Percentiles rank a stretch among this genome's conserved stretches.
Conservation (phyloP, 2,113 vertebrate species). For the Centropus bengalensis region DNA sequence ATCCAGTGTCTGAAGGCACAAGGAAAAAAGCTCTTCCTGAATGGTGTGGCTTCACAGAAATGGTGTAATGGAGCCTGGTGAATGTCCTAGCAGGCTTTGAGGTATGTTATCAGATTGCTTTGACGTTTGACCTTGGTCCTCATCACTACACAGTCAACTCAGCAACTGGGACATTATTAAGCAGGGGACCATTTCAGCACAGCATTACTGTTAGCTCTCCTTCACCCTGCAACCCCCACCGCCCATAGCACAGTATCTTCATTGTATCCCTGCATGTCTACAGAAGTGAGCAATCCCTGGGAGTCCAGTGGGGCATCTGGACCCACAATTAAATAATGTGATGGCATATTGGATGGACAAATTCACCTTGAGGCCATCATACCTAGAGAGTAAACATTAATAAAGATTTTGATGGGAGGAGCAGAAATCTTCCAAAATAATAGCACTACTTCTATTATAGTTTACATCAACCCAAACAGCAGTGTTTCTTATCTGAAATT, state of each 20-base stretch:
- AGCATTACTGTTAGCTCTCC: neutral
- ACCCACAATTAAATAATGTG: neutral
- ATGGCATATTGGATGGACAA: neutral
- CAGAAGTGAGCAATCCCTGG: neutral
- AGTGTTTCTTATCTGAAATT: neutral
- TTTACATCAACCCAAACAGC: neutral
- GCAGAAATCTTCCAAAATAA: neutral
- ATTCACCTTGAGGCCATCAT: neutral
- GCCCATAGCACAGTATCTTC: neutral
- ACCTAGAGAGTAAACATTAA: neutral
- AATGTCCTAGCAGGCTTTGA: neutral
- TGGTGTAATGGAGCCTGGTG: neutral
- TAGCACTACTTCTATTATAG: neutral
- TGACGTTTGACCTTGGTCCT: neutral
- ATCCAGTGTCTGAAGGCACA: neutral
- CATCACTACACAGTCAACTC: neutral
- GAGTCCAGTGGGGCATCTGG: neutral
- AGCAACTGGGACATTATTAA: neutral
- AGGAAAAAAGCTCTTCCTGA: neutral
- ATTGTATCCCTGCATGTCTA: neutral
- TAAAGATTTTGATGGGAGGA: neutral
- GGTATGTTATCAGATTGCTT: neutral
- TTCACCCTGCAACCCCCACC: neutral
- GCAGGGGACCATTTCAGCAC: neutral
- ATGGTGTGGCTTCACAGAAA: neutral